Conservation (phyloP, 2,113 vertebrate species). For the Baryphthengus martii region DNA sequence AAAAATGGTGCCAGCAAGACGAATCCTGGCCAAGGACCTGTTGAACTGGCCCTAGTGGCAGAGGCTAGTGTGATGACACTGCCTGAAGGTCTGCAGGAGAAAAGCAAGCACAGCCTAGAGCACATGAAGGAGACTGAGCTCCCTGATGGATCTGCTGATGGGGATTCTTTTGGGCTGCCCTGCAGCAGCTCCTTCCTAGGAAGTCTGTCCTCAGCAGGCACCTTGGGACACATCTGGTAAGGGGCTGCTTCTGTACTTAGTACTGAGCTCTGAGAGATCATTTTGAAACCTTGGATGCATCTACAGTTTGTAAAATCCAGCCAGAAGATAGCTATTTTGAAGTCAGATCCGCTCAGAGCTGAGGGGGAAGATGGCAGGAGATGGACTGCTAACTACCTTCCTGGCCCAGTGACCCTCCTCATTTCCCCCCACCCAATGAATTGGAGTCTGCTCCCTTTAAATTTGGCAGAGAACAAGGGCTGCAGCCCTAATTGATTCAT, state of each 20-base stretch:
- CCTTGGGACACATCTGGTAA: neutral
- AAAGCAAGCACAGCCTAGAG: neutral
- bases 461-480: neutral
- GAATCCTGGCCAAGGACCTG: neutral
- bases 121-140: neutral
- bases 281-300: neutral
- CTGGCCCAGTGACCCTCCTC: accelerated
- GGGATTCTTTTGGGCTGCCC: neutral
- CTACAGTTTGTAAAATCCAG: neutral
- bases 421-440: too few relatives aligned
- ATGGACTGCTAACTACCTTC: neutral
- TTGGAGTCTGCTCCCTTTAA: neutral
- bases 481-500: neutral
- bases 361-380: neutral
- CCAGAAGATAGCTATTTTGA: neutral
- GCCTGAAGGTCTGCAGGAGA: neutral
- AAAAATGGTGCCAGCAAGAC: neutral
- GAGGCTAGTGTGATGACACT: neutral
- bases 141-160: neutral
- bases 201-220: neutral
- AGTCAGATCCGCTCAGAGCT: neutral
- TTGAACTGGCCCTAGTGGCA: neutral
- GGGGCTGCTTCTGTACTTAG: neutral
- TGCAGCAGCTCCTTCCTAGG: neutral
- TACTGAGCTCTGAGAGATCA: neutral